phyloP scores from a whole-genome alignment of 2,797 vertebrate species.

The Acipenser oxyrinchus region DNA sequence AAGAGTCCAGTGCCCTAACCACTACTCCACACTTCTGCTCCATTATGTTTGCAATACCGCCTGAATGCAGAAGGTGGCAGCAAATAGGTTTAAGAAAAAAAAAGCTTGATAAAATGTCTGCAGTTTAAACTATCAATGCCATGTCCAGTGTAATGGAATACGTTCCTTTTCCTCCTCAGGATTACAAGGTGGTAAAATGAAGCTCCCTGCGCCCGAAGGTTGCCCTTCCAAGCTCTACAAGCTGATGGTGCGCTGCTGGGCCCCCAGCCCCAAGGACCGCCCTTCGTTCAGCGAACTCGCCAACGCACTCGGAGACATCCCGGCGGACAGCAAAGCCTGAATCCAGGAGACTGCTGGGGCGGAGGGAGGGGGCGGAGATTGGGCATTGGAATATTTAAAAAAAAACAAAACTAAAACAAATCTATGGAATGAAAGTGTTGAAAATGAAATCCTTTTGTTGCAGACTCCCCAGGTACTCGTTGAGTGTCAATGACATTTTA shows the following conservation, averaged over 20 bases:
- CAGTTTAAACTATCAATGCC: too few relatives aligned
- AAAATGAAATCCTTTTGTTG: neutral
- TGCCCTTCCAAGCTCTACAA: conserved; percentile 83
- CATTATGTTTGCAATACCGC: too few relatives aligned
- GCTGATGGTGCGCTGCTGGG: conserved; percentile 90
- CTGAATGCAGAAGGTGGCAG: too few relatives aligned
- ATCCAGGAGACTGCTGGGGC: conserved; percentile 21
- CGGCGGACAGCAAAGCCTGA: conserved; percentile 86
- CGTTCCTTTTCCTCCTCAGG: conserved; percentile 44
- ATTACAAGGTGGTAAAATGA: conserved; percentile 75
- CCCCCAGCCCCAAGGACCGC: conserved; percentile 82
- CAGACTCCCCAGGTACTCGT: conserved; percentile 42
- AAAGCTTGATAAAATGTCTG: too few relatives aligned
- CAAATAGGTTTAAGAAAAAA: too few relatives aligned
- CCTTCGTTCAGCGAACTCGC: conserved; percentile 87
- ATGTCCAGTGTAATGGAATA: too few relatives aligned
- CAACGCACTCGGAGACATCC: conserved; percentile 68
- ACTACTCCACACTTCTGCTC: too few relatives aligned
- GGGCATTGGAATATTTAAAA: neutral
- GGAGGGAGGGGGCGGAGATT: conserved; percentile 20
- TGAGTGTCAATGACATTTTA: conserved; percentile 54
- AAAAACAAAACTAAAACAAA: neutral
- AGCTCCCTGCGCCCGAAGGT: conserved; percentile 71
- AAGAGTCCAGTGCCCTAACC: too few relatives aligned
- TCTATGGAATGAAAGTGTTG: neutral